Evolutionary conservation across 2,888 invertebrate species (phyloP), one percentile per base, ranked within the genome.

Genomic region (Steinernema carpocapsae): DNA sequence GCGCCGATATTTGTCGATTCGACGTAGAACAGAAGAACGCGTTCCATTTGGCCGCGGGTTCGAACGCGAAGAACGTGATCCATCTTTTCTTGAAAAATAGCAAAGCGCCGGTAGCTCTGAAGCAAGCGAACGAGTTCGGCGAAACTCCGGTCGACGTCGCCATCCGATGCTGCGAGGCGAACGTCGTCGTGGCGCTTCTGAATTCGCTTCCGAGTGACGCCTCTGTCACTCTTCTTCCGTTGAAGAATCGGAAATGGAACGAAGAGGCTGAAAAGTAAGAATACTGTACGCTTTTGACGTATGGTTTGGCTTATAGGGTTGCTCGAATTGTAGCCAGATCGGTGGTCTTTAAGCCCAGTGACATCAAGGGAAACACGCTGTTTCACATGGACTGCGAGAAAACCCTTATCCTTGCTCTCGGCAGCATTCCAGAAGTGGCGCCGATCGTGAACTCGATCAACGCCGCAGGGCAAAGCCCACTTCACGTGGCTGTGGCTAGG

Each of bases 401-500:
- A 17, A 2, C 10, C 3, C 17, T 10, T 1, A 32, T 64, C 4
- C 6, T 26, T 17, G 32, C 17, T 26, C 6, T 64, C 1, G 64
- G 64, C 3, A 64, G 32, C 32, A 32, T 64, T 26, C 64, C 64
- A n/a, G 64, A 64, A 14, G 29, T 64, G 17, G 64, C 32, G 17
- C 29, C 29, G 17, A 17, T 6, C 2, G 64, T 64, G 17, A 64
- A 64, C 37, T 24, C 78, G 1, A 74, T 71, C 12, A 24, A 42
- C 56, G 19, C 26, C n/a, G 52, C 70, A 6, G 77, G 77, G 0
- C 70, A 43, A 3, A 70, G 76, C 4, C 77, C 77, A 1, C 29
- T 77, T 1, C 77, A 77, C 37, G 3, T 77, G 37, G 77, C 77
- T 3, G 46, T 71, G 12, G 43, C 74, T 26, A 45, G 22, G 43